A percentile compares a stretch with the other conserved stretches of the same genome.
phyloP scores from a whole-genome alignment of 1,140 invertebrate genomes.

The Lucilia sericata region DNA sequence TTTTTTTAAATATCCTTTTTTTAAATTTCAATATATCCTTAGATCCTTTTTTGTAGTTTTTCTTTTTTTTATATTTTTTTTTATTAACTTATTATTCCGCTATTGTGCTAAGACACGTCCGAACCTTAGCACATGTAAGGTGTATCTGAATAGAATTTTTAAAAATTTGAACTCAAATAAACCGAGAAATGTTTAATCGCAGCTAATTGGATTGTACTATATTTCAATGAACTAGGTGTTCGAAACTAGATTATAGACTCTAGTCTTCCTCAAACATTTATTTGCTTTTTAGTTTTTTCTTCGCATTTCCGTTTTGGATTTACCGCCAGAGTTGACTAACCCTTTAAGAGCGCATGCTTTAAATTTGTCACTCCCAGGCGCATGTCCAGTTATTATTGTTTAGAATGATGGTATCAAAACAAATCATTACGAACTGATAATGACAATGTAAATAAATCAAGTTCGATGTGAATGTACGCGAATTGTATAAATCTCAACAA shows the following conservation, averaged over 20 bases:
- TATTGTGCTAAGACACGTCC: slow-evolving; percentile 58
- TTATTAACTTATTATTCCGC: slow-evolving; percentile 28
- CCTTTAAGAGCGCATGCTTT: not conserved
- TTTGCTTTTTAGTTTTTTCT: not conserved
- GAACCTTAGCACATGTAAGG: slow-evolving; percentile 62
- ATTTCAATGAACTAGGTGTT: slow-evolving; percentile 49
- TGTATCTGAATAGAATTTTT: slow-evolving; percentile 63
- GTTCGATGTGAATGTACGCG: not conserved
- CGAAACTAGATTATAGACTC: slow-evolving; percentile 23
- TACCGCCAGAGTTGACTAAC: slow-evolving; percentile 40
- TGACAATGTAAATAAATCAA: slow-evolving; percentile 4
- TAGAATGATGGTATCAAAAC: slow-evolving; percentile 13
- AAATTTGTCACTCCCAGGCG: not conserved
- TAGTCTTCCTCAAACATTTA: slow-evolving; percentile 31
- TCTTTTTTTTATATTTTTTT: slow-evolving; percentile 23
- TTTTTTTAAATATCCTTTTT: slow-evolving; percentile 20
- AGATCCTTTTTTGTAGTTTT: slow-evolving; percentile 30
- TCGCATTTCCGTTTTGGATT: slow-evolving; percentile 39
- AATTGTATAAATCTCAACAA: not conserved
- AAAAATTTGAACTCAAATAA: slow-evolving; percentile 45
- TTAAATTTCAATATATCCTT: not conserved
- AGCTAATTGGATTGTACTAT: slow-evolving; percentile 67
- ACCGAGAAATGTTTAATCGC: slow-evolving; percentile 45
- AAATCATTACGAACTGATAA: not conserved
- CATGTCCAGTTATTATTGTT: slow-evolving; percentile 2